These are phyloP conservation scores for Acromyrmex heyeri DNA, from an alignment of 1,140 invertebrate species.

Conservation along the genomic window DNA sequence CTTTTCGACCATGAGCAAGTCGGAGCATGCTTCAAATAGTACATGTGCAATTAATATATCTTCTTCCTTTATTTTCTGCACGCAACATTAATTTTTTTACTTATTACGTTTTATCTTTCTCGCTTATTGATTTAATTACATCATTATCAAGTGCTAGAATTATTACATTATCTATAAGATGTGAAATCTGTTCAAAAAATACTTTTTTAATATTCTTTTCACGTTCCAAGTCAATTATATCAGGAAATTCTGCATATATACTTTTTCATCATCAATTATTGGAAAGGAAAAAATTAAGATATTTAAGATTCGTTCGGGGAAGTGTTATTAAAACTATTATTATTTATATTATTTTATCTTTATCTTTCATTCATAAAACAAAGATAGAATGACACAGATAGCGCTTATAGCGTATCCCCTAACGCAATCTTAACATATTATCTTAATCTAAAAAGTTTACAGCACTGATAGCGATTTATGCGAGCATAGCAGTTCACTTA, in stretches of 20 bases:
- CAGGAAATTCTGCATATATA: not conserved
- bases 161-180: not conserved
- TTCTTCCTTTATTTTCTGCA: not conserved
- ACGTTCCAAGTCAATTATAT: not conserved
- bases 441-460: conserved; percentile 34
- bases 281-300: not conserved
- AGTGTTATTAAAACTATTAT: too few species aligned
- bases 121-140: not conserved
- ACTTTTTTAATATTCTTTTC: not conserved
- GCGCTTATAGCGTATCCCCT: too few species aligned
- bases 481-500: not conserved
- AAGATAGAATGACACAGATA: too few species aligned
- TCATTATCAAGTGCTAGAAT: not conserved
- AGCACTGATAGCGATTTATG: conserved; percentile 33
- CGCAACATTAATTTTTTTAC: not conserved
- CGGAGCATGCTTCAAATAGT: not conserved
- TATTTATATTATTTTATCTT: too few species aligned
- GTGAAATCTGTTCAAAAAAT: not conserved
- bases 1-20: not conserved
- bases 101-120: not conserved
- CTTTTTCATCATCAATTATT: not conserved
- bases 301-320: not conserved
- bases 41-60: too few species aligned
- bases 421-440: not conserved
- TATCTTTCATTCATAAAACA: too few species aligned